A percentile compares a stretch with the other conserved stretches of the same genome.
Conservation (phyloP, 2,113 vertebrate genomes). For the Nothobranchius kuhntae region DNA sequence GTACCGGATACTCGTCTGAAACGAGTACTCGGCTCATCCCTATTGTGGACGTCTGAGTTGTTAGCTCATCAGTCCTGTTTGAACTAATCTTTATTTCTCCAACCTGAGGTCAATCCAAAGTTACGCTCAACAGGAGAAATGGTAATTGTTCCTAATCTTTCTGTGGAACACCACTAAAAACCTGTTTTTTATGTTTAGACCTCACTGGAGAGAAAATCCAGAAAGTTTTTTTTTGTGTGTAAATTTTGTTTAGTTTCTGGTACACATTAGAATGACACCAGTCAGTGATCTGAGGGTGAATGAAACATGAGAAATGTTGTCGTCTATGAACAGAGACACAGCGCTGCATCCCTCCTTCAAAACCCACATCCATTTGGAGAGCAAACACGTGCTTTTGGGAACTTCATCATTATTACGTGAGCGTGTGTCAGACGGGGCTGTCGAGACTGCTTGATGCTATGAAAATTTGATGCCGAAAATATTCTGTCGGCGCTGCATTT, state of each 20-base stretch:
- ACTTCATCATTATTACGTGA: slow-evolving; percentile 48
- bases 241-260: neutral
- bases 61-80: too few species aligned
- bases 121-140: too few species aligned
- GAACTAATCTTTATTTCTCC: too few species aligned
- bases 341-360: slow-evolving; percentile 19
- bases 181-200: too few species aligned
- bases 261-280: slow-evolving; percentile 5
- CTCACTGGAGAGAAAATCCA: neutral
- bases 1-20: too few species aligned
- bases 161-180: neutral
- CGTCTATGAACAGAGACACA: slow-evolving; percentile 23
- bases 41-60: too few species aligned
- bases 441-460: slow-evolving; percentile 60
- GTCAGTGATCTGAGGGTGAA: slow-evolving; percentile 7
- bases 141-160: neutral
- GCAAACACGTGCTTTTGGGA: slow-evolving; percentile 17
- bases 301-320: neutral
- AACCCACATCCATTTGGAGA: slow-evolving; percentile 24
- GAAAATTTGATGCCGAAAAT: slow-evolving; percentile 77
- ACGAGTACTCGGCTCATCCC: too few species aligned
- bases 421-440: slow-evolving; percentile 36
- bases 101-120: too few species aligned
- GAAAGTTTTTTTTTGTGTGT: neutral
- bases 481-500: slow-evolving; percentile 73